Base-by-base conservation (phyloP, 2,113 vertebrate genomes). In the Ardeotis arabs region DNA sequence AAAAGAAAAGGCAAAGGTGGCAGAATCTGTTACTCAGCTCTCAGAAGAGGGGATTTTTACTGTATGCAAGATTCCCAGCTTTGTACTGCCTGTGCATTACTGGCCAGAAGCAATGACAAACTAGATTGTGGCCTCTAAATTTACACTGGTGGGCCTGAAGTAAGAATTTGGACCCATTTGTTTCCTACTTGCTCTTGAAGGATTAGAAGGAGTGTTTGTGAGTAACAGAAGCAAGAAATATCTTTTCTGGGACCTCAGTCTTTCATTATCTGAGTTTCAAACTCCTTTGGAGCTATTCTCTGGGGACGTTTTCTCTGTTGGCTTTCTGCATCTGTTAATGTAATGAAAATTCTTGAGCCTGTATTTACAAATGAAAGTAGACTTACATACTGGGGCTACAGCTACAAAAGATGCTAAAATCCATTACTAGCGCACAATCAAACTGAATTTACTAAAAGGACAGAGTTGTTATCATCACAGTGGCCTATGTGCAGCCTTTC, bases 281-380 rank as follows among this genome's bases (percentile, higher is more conserved):
- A 47, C 31, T 70, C 24, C 59, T 80, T 53, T 84, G 52, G 84
- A 82, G 28, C 29, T 2, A 0, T 15, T 37, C 64, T 70, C 83
- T n/a, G 24, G 63, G n/a, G 53, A 28, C 0, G 0, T 44, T 41
- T 53, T 28, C 37, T 72, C 29, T 3, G 5, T 7, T 78, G 20
- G 19, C 17, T 79, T 77, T 79, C 49, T 76, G 24, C 37, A 29
- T 52, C 56, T 75, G 7, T 58, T 93, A 73, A 59, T 2, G 12
- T 59, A 90, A 92, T 50, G 58, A 69, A 62, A 91, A 69, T 22
- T 50, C 62, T 69, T 73, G 25, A 79, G 49, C 49, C 31, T 12
- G 6, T 27, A 14, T 58, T 87, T 83, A 85, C 39, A 88, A 69
- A 69, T 15, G 12, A 79, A 77, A 84, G 56, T n/a, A 66, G 29